Percentiles rank a stretch among this genome's conserved stretches.
Evolutionary conservation across 2,888 invertebrate species (phyloP).

Genomic region (Agrochola lychnidis): DNA sequence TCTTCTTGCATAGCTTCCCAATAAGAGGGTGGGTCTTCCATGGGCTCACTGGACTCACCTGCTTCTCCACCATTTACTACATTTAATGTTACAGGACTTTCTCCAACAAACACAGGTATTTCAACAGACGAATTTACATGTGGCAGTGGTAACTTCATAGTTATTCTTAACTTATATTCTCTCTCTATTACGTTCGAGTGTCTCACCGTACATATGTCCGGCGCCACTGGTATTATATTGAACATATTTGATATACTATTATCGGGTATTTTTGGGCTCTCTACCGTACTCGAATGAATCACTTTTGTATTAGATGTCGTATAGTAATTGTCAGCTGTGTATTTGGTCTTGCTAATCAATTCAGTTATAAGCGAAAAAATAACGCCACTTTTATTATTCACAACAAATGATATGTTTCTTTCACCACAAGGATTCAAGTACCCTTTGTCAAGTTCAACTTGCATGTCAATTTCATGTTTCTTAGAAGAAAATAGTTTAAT

Average conservation of each 20-base stretch:
- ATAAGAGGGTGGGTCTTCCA: slow-evolving; percentile 29
- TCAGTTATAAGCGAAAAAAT: slow-evolving; percentile 31
- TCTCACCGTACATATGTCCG: slow-evolving; percentile 48
- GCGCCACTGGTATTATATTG: slow-evolving; percentile 28
- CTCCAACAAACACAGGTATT: slow-evolving; percentile 53
- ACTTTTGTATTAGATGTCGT: slow-evolving; percentile 6
- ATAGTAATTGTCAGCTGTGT: not conserved
- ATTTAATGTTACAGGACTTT: slow-evolving; percentile 4
- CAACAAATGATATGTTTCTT: slow-evolving; percentile 34
- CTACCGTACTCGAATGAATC: slow-evolving; percentile 19
- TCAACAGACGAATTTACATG: slow-evolving; percentile 44
- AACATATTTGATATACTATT: slow-evolving; percentile 44
- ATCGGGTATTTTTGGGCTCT: slow-evolving; percentile 38
- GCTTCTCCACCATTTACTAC: slow-evolving; percentile 3
- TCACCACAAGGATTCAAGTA: slow-evolving; percentile 27
- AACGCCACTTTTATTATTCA: slow-evolving; percentile 38
- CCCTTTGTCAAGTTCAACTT: slow-evolving; percentile 36
- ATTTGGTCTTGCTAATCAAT: slow-evolving; percentile 28
- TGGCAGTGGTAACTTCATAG: slow-evolving; percentile 52
- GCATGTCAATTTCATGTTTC: slow-evolving; percentile 26
- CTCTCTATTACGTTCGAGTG: slow-evolving; percentile 43
- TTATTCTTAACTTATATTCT: slow-evolving; percentile 47
- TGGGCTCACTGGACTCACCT: not conserved
- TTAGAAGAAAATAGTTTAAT: slow-evolving; percentile 25
- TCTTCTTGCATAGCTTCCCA: slow-evolving; percentile 40